Conservation (phyloP, 2,797 vertebrate species). For the Arrhamphus sclerolepis region DNA sequence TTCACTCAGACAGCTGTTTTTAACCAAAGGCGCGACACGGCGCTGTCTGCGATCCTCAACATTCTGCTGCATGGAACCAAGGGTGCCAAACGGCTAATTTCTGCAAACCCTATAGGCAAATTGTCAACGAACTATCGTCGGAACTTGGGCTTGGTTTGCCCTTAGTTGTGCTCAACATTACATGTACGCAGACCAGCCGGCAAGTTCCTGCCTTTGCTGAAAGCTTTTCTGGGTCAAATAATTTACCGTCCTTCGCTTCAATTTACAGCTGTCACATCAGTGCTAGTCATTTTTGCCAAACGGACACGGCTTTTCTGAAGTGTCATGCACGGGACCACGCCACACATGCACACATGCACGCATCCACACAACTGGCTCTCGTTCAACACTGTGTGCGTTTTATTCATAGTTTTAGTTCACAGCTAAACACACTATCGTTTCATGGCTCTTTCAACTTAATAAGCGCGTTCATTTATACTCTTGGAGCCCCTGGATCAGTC, state of each 20-base stretch:
- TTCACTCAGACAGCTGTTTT: constrained; percentile 34
- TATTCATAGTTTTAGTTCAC: constrained; percentile 33
- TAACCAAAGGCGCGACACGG: constrained; percentile 15
- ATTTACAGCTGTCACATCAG: constrained; percentile 69
- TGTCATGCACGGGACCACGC: constrained; percentile 37
- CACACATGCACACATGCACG: constrained; percentile 23
- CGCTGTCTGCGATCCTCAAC: constrained; percentile 55
- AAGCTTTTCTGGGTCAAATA: constrained; percentile 75
- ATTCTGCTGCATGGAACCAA: neutral
- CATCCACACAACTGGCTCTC: constrained; percentile 33
- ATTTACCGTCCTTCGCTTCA: constrained; percentile 68
- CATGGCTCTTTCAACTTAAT: constrained; percentile 23
- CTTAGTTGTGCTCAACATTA: constrained; percentile 10
- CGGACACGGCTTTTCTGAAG: constrained; percentile 28
- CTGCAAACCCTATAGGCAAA: neutral
- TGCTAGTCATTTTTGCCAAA: constrained; percentile 52
- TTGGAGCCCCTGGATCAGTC: constrained; percentile 1
- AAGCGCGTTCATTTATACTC: constrained; percentile 2
- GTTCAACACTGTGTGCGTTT: constrained; percentile 31
- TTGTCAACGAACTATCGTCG: neutral
- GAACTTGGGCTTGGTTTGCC: constrained; percentile 13
- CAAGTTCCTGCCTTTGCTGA: constrained; percentile 43
- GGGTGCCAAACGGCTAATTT: constrained; percentile 12
- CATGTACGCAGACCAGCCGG: constrained; percentile 38
- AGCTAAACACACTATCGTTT: constrained; percentile 22